Base-by-base conservation (phyloP, 2,113 vertebrate species). In the Trochalopteron elliotii region DNA sequence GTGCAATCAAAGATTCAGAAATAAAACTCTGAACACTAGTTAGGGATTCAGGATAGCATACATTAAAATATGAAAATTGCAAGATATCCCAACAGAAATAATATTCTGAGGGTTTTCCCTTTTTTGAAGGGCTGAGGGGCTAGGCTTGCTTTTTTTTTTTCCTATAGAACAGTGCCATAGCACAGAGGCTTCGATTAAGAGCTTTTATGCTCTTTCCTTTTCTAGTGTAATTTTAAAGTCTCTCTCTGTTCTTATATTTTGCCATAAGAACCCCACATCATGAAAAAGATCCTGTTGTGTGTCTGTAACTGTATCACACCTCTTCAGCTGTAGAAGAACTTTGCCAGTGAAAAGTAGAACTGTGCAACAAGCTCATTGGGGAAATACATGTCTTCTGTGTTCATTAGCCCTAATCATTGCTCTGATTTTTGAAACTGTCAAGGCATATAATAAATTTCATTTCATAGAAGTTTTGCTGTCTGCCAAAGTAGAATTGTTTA, bases 351-450 rank as follows among this genome's bases (percentile, higher is more conserved):
- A 63, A 83, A 72, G 63, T 13, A 69, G 24, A 83, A 22, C 22
- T 74, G 17, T 75, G 50, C 49, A 95, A 47, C 60, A 76, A 68
- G 31, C 9, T 92, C 33, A 24, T 12, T 68, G 55, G 77, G 65
- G 47, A 91, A 91, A 68, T 21, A 68, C 22, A 76, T 83, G 39
- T 88, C 47, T 78, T 81, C 64, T 71, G 13, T 67, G 71, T 71
- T 95, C 52, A 56, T 67, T 88, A 44, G 60, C 70, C 64, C 76
- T 90, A 65, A 79, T 87, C 33, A 71, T 82, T 2, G 2, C 40
- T 76, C 37, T 82, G 45, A 69, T 65, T 91, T 95, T 87, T 89
- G 25, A 93, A 90, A 74, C 25, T 74, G 67, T 80, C 64, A 90
- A 92, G 28, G 20, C n/a, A 39, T 90, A 65, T 52, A 9, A 63